phyloP scores from a whole-genome alignment of 2,888 invertebrate genomes.

The Thymelicus lineola region DNA sequence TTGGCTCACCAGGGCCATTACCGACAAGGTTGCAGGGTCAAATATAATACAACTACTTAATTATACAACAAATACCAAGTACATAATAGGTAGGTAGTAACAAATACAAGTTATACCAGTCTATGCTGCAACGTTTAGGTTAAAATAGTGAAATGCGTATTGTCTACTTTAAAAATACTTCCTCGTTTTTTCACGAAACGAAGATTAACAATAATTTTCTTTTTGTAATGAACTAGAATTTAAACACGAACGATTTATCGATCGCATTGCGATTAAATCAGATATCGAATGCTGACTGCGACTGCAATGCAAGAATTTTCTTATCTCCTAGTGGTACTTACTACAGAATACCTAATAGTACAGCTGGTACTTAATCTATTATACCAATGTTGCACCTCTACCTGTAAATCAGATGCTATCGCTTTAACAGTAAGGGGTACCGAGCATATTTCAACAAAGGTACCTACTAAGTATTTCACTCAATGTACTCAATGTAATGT shows the following conservation, averaged over 20 bases:
- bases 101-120: too few relatives aligned
- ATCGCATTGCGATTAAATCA: neutral
- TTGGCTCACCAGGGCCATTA: too few relatives aligned
- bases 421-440: neutral
- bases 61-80: too few relatives aligned
- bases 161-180: neutral
- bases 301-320: neutral
- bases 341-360: too few relatives aligned
- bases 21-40: too few relatives aligned
- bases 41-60: too few relatives aligned
- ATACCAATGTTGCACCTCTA: conserved; percentile 14
- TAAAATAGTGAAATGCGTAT: too few relatives aligned
- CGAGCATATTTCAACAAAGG: neutral
- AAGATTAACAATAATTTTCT: neutral
- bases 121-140: too few relatives aligned
- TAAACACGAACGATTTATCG: conserved; percentile 4
- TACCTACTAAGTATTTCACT: neutral
- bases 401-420: conserved; percentile 16
- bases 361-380: conserved; percentile 5
- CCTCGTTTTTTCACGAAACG: neutral
- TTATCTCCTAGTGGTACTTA: conserved; percentile 1
- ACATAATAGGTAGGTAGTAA: too few relatives aligned
- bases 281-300: neutral
- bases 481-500: too few relatives aligned
- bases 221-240: conserved; percentile 4